Percentiles rank a stretch among this genome's conserved stretches.
Conservation (phyloP, 1,140 invertebrate species). For the Thaumetopoea pityocampa region DNA sequence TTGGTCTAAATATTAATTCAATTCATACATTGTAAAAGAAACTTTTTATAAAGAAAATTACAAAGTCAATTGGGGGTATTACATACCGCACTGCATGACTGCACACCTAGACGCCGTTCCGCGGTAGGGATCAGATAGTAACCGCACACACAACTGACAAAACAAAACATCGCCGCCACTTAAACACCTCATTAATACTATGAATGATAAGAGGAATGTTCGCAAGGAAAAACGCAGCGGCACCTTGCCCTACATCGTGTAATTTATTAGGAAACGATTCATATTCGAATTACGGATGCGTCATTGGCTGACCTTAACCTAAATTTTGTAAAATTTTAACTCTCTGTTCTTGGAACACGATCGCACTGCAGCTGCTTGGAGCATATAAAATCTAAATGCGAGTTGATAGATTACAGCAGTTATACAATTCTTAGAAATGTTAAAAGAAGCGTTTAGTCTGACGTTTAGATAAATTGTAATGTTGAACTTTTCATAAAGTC, state of each 20-base stretch:
- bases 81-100: not conserved
- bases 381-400: too few species aligned
- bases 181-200: conserved; percentile 1
- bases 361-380: conserved; percentile 3
- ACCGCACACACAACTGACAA: not conserved
- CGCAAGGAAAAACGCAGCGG: conserved; percentile 1
- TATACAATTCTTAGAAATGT: too few species aligned
- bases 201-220: not conserved
- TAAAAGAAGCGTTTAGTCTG: too few species aligned
- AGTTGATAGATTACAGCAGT: conserved; percentile 8
- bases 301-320: conserved; percentile 19
- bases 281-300: conserved; percentile 18
- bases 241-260: conserved; percentile 29
- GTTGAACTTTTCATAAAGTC: too few species aligned
- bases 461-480: too few species aligned
- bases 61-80: too few species aligned
- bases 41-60: too few species aligned
- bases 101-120: not conserved
- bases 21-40: too few species aligned
- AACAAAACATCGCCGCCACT: not conserved
- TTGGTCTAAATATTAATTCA: too few species aligned
- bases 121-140: not conserved
- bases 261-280: conserved; percentile 36
- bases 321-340: conserved; percentile 23
- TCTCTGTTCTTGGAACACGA: conserved; percentile 16